Evolutionary conservation across 1,140 invertebrate genomes (phyloP), one percentile per base, ranked within the genome.

Genomic region (Nasonia vitripennis): DNA sequence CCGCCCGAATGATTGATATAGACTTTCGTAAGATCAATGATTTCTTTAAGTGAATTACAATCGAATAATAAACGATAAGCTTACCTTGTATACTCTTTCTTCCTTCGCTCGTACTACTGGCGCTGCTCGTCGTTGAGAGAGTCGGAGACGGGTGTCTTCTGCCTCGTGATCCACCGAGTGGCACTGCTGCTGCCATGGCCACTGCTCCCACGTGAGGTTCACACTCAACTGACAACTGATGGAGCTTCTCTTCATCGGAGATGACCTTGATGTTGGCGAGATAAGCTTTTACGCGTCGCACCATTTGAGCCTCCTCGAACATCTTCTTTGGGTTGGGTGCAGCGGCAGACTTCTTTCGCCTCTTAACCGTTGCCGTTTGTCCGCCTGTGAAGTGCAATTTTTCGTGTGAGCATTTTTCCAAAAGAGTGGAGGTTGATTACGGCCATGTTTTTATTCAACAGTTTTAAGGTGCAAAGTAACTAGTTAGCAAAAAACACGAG

Each of bases 251-350:
- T 93, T 99, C 99, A 92, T 99, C 98, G 14, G 96, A 97, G 85
- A 97, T 96, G 1, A 98, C 97, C 90, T 98, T 97, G 94, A 99
- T 96, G 89, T 98, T 97, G 71, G 96, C 96, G 48, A 99, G 94
- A 93, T 99, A 99, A 0, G 98, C 97, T 92, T 99, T 99, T 0
- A 99, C 98, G 74, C 98, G 94, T 10, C 98, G 94, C 23, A 98
- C 98, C 98, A 99, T 99, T 93, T 99, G 98, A 37, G 98, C 98
- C 95, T 99, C 98, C 93, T 99, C 98, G 93, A 98, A 99, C 98
- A 99, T 99, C 92, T 99, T 99, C 93, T 99, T 99, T 67, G 98
- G 97, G 93, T 99, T 99, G 0, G 98, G 98, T 0, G 97, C 96
- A 10, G 97, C 96, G 1, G 97, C 96, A 0, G 97, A 98, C 90